A percentile compares a stretch with the other conserved stretches of the same genome.
Conservation (phyloP, 1,140 invertebrate species). For the Physella acuta region DNA sequence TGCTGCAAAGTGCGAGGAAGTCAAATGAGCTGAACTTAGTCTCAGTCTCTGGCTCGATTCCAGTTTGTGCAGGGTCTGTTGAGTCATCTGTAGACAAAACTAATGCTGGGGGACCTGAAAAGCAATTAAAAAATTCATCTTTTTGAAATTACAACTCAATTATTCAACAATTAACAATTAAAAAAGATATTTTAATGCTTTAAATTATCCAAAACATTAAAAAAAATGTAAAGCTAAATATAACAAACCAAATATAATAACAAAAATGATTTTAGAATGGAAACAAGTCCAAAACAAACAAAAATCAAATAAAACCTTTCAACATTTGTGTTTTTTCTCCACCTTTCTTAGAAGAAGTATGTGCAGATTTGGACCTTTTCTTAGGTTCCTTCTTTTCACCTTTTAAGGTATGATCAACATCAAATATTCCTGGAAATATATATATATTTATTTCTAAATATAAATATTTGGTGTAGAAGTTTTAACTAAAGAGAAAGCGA, state of each 20-base stretch:
- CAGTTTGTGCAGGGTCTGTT: conserved; percentile 29
- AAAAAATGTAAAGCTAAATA: neutral
- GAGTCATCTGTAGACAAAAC: neutral
- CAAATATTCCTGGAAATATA: conserved; percentile 45
- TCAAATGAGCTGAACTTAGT: conserved; percentile 43
- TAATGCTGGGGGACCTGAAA: conserved; percentile 20
- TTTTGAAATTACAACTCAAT: neutral
- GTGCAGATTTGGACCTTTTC: conserved; percentile 30
- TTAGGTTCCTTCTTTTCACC: conserved; percentile 26
- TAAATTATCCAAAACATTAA: neutral
- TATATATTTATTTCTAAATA: no score
- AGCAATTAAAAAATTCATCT: neutral
- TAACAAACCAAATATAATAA: neutral
- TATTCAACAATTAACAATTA: neutral
- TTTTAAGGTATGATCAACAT: conserved; percentile 50
- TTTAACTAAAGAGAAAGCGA: no score
- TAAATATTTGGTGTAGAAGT: no score
- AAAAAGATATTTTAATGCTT: neutral
- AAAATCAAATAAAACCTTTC: conserved; percentile 1
- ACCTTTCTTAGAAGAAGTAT: conserved; percentile 10
- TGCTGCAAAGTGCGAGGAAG: conserved; percentile 52
- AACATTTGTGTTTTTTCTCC: conserved; percentile 4
- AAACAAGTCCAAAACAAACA: neutral
- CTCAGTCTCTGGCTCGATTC: conserved; percentile 27
- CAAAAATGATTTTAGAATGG: neutral